phyloP scores from a whole-genome alignment of 1,140 invertebrate species.

The Thrips palmi region DNA sequence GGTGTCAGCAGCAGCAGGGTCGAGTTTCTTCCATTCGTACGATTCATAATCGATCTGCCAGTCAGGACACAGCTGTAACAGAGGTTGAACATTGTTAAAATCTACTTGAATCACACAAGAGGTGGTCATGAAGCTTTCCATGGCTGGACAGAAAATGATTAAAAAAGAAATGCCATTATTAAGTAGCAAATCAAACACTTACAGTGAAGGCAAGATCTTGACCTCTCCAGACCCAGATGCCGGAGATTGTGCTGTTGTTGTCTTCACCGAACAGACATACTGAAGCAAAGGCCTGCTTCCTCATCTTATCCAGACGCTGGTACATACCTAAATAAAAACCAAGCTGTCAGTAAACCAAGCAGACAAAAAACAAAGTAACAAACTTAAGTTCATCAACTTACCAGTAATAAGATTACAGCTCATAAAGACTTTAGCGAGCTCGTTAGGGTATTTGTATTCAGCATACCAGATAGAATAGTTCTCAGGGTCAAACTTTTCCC shows the following conservation, averaged over 20 bases:
- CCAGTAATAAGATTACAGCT: constrained; percentile 86
- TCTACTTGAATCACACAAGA: too few relatives aligned
- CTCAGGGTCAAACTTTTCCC: constrained; percentile 93
- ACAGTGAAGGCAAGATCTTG: constrained; percentile 82
- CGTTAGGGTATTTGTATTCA: constrained; percentile 92
- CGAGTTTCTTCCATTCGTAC: constrained; percentile 91
- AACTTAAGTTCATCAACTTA: constrained; percentile 25
- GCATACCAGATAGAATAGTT: constrained; percentile 95
- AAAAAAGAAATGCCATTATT: not conserved
- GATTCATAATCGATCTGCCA: constrained; percentile 96
- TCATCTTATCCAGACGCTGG: constrained; percentile 94
- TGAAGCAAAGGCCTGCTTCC: constrained; percentile 89
- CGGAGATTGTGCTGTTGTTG: constrained; percentile 84
- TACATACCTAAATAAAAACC: constrained; percentile 56
- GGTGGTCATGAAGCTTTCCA: constrained; percentile 6
- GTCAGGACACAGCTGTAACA: constrained; percentile 59
- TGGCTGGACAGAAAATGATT: not conserved
- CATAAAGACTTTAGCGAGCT: constrained; percentile 88
- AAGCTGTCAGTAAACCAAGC: constrained; percentile 16
- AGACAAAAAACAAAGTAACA: constrained; percentile 19
- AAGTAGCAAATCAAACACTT: constrained; percentile 18
- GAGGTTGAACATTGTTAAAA: constrained; percentile 3
- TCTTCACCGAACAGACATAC: constrained; percentile 85
- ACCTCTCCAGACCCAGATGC: constrained; percentile 93
- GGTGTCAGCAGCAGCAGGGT: constrained; percentile 60